Evolutionary conservation across 2,888 invertebrate species (phyloP).

Genomic region (Drosophila meridiana): DNA sequence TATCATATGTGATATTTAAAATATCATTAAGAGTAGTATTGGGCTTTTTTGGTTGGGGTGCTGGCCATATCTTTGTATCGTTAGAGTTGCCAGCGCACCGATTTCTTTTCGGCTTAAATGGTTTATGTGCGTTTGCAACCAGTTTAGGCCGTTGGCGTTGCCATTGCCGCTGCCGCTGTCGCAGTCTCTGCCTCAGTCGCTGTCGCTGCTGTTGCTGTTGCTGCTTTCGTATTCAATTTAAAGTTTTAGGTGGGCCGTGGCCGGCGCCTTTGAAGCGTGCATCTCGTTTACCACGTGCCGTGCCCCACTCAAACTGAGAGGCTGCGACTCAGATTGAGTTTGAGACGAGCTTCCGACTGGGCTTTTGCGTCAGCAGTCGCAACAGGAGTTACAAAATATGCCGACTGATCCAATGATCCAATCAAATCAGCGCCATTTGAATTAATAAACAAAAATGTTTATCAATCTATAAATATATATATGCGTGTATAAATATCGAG

Average conservation of each 20-base stretch:
- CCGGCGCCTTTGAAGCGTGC: slow-evolving; percentile 78
- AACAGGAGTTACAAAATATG: slow-evolving; percentile 52
- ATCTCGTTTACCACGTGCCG: slow-evolving; percentile 79
- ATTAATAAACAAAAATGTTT: slow-evolving; percentile 77
- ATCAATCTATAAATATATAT: slow-evolving; percentile 46
- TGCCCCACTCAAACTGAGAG: slow-evolving; percentile 43
- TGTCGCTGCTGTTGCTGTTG: slow-evolving; percentile 30
- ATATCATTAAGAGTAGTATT: slow-evolving; percentile 44
- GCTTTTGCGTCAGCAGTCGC: slow-evolving; percentile 42
- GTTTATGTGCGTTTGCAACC: slow-evolving; percentile 81
- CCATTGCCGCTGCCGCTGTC: slow-evolving; percentile 20
- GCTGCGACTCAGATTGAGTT: slow-evolving; percentile 3
- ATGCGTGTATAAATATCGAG: neutral
- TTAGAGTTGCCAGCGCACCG: slow-evolving; percentile 70
- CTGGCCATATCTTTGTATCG: slow-evolving; percentile 53
- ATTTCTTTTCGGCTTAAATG: slow-evolving; percentile 80
- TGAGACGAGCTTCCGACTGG: slow-evolving; percentile 24
- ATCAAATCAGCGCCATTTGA: slow-evolving; percentile 76
- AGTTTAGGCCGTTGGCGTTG: slow-evolving; percentile 62
- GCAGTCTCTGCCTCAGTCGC: slow-evolving; percentile 26
- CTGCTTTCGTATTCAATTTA: slow-evolving; percentile 63
- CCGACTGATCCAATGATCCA: slow-evolving; percentile 62
- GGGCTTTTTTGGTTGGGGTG: slow-evolving; percentile 35
- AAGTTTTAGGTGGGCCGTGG: slow-evolving; percentile 74
- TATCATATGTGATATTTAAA: slow-evolving; percentile 30